Evolutionary conservation across 2,113 vertebrate genomes (phyloP).

Genomic region (Cryptoleucopteryx plumbea): DNA sequence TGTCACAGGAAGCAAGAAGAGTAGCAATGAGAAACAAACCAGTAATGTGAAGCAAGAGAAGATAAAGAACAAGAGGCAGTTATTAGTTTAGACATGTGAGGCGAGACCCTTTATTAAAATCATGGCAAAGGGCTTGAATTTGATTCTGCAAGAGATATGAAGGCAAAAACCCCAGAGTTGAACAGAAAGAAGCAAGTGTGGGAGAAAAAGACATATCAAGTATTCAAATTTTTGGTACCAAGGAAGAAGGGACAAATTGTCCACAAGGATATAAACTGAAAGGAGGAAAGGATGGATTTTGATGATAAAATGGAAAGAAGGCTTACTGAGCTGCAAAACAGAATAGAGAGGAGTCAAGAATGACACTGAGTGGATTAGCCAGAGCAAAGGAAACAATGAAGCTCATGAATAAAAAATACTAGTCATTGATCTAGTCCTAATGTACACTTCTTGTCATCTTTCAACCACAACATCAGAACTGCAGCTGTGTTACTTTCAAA

Average conservation of each 20-base stretch:
- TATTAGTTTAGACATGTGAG: neutral
- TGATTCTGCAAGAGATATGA: neutral
- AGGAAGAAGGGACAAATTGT: neutral
- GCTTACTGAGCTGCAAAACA: neutral
- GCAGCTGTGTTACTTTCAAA: neutral
- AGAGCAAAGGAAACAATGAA: neutral
- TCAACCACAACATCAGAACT: neutral
- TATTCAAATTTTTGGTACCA: neutral
- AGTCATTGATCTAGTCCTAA: neutral
- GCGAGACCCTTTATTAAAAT: neutral
- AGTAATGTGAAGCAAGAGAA: neutral
- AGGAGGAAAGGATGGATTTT: neutral
- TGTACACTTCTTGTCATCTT: neutral
- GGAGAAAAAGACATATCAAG: neutral
- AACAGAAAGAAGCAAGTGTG: neutral
- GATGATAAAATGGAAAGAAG: neutral
- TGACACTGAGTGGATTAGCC: neutral
- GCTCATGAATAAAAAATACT: neutral
- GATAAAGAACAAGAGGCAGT: neutral
- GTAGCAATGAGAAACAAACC: neutral
- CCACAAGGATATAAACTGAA: neutral
- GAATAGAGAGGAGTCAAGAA: neutral
- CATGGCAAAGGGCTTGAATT: neutral
- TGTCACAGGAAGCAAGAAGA: neutral
- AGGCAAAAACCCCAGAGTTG: neutral